Conservation (phyloP, 2,888 invertebrate species). For the Pteria penguin region DNA sequence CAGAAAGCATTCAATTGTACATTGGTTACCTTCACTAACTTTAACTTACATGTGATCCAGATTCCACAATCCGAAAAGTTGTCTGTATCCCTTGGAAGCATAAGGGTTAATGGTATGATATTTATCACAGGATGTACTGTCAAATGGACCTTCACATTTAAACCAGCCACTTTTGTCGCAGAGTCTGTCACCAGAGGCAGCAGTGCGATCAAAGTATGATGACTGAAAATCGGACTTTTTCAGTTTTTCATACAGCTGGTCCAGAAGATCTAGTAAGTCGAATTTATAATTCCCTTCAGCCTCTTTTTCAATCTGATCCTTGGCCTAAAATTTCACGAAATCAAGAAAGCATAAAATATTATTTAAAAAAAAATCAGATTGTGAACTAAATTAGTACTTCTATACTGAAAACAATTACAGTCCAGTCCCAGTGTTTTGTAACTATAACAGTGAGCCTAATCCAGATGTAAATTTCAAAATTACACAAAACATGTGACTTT, state of each 20-base stretch:
- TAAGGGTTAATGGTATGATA: conserved; percentile 72
- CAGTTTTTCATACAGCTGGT: conserved; percentile 55
- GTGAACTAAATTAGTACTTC: too few relatives aligned
- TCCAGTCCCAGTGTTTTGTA: too few relatives aligned
- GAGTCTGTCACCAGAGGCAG: conserved; percentile 58
- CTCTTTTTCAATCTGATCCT: conserved; percentile 72
- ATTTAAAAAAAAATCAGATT: too few relatives aligned
- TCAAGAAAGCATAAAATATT: too few relatives aligned
- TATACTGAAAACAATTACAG: too few relatives aligned
- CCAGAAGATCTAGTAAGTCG: conserved; percentile 55
- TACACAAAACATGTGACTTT: too few relatives aligned
- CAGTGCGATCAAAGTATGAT: conserved; percentile 67
- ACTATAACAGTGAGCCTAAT: too few relatives aligned
- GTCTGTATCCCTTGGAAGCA: conserved; percentile 67
- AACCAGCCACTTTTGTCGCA: conserved; percentile 78
- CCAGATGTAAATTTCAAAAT: too few relatives aligned
- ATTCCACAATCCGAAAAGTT: conserved; percentile 74
- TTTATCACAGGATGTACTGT: conserved; percentile 66
- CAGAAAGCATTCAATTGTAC: too few relatives aligned
- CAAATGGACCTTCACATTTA: conserved; percentile 75
- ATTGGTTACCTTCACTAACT: too few relatives aligned
- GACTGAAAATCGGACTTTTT: conserved; percentile 68
- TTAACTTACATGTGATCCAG: conserved; percentile 72
- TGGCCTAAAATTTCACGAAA: conserved; percentile 65
- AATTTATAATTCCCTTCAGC: conserved; percentile 53